phyloP scores from a whole-genome alignment of 2,888 invertebrate genomes.

The Ophraella communa region DNA sequence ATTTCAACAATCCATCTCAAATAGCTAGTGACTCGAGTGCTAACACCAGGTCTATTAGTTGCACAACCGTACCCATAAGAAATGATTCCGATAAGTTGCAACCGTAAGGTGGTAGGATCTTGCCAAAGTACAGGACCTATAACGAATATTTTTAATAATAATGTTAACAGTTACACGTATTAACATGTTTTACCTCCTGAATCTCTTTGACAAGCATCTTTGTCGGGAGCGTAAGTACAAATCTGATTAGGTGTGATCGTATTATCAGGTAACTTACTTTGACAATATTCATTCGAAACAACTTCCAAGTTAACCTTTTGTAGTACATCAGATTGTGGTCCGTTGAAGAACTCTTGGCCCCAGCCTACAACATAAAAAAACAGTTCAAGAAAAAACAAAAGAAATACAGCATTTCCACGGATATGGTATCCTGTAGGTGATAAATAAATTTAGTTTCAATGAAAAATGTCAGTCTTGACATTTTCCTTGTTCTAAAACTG shows the following conservation, averaged over 20 bases:
- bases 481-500: too few relatives aligned
- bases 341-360: slow-evolving; percentile 65
- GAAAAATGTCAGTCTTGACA: too few relatives aligned
- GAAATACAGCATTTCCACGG: too few relatives aligned
- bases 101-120: slow-evolving; percentile 56
- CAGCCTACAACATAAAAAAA: slow-evolving; percentile 71
- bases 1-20: slow-evolving; percentile 64
- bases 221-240: slow-evolving; percentile 46
- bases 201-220: slow-evolving; percentile 50
- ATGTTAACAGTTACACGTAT: too few relatives aligned
- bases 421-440: too few relatives aligned
- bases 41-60: slow-evolving; percentile 61
- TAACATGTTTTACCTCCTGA: slow-evolving; percentile 49
- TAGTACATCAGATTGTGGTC: slow-evolving; percentile 61
- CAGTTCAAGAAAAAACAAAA: too few relatives aligned
- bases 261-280: slow-evolving; percentile 34
- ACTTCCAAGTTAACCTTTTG: slow-evolving; percentile 65
- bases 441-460: too few relatives aligned
- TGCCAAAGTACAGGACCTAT: slow-evolving; percentile 57
- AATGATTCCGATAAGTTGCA: slow-evolving; percentile 63
- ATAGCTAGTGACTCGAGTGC: slow-evolving; percentile 64
- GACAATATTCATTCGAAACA: slow-evolving; percentile 60
- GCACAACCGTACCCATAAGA: slow-evolving; percentile 67
- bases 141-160: too few relatives aligned
- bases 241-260: slow-evolving; percentile 48